These are phyloP conservation scores for Echinops telfairi DNA, from an alignment of 2,113 vertebrate species.

Conservation along the genomic window DNA sequence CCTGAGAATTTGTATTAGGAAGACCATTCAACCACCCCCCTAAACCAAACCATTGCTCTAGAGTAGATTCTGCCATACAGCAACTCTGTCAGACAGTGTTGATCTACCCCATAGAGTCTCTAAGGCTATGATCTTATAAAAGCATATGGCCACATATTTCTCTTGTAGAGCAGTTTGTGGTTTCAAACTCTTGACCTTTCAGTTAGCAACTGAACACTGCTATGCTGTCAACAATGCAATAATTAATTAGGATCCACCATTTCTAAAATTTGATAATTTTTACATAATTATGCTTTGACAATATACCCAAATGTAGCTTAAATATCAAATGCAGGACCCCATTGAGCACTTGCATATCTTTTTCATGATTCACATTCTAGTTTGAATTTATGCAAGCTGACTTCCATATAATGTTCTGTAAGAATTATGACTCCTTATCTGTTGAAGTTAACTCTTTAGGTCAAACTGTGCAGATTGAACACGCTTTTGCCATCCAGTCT, in stretches of 20 bases:
- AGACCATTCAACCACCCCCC: no score
- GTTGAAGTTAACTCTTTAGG: background rate
- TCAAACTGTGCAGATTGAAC: background rate
- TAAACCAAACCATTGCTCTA: no score
- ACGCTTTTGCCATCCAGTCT: background rate
- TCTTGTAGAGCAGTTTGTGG: no score
- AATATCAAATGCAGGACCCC: background rate
- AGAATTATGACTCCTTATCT: background rate
- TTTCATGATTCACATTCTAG: background rate
- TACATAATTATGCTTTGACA: background rate
- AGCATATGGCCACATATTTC: no score
- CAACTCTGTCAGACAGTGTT: no score
- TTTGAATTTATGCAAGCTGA: background rate
- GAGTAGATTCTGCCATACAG: no score
- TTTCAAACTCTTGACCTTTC: no score
- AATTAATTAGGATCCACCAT: background rate
- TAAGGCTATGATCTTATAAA: no score
- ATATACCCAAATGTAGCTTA: background rate
- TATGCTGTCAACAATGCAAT: no score
- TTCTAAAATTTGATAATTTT: conserved; percentile 23
- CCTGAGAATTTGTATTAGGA: background rate
- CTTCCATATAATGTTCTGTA: background rate
- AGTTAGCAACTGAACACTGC: no score
- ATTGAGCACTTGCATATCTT: background rate
- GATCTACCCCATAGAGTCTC: no score